These are phyloP conservation scores for Murina feae DNA, from an alignment of 2,113 vertebrate genomes.

Conservation along the genomic window DNA sequence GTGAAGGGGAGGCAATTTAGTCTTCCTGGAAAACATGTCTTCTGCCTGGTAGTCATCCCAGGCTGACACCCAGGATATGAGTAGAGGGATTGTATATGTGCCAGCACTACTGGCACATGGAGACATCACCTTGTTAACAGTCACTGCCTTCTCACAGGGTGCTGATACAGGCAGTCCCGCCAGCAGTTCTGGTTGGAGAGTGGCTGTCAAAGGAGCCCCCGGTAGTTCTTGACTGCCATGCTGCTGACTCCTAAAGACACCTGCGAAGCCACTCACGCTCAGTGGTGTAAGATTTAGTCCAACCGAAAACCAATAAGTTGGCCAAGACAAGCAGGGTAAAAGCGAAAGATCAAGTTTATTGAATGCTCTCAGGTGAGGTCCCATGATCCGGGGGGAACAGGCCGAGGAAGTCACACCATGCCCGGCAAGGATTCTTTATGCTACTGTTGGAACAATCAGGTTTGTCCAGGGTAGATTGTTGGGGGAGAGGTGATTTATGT, in stretches of 20 bases:
- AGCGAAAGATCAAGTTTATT: too few species aligned
- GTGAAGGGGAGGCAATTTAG: slow-evolving; percentile 55
- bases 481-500: too few species aligned
- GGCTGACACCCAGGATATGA: slow-evolving; percentile 69
- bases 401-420: too few species aligned
- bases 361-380: too few species aligned
- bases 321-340: too few species aligned
- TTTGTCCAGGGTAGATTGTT: too few species aligned
- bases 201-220: background rate
- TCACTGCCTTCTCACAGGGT: background rate
- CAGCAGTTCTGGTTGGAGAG: background rate
- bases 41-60: slow-evolving; percentile 84
- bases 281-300: too few species aligned
- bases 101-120: background rate
- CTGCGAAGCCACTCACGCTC: background rate
- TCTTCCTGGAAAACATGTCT: slow-evolving; percentile 85
- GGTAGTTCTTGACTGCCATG: background rate
- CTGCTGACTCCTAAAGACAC: background rate
- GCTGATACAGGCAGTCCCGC: background rate
- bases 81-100: background rate
- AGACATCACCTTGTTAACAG: background rate
- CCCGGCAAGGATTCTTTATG: too few species aligned
- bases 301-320: too few species aligned
- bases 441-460: too few species aligned
- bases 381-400: too few species aligned